Evolutionary conservation across 2,888 invertebrate species (phyloP).

Genomic region (Pycnomerus fuliginosus): DNA sequence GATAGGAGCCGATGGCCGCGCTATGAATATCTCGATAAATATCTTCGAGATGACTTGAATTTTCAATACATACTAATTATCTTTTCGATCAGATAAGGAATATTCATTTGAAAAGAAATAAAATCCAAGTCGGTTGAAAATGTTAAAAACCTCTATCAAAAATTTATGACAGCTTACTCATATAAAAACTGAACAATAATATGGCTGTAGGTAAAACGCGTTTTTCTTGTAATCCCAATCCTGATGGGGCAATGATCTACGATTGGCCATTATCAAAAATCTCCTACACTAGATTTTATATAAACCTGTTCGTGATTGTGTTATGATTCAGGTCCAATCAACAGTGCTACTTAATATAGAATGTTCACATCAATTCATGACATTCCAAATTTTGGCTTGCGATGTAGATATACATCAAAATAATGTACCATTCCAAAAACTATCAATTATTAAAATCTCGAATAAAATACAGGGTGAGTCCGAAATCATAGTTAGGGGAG

Average conservation of each 20-base stretch:
- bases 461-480: no score
- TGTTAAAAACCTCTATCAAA: constrained; percentile 20
- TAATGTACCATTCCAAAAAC: no score
- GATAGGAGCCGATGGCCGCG: constrained; percentile 36
- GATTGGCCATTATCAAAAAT: no score
- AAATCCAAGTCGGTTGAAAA: constrained; percentile 29
- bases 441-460: no score
- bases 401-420: no score
- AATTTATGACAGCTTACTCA: constrained; percentile 21
- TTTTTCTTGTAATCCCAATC: background rate
- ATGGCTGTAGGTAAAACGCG: background rate
- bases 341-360: no score
- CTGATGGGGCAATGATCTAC: background rate
- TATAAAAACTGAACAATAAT: constrained; percentile 6
- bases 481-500: no score
- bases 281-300: no score
- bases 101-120: constrained; percentile 50
- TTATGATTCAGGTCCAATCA: no score
- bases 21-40: constrained; percentile 50
- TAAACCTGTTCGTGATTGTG: no score
- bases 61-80: constrained; percentile 54
- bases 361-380: no score
- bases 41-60: constrained; percentile 51
- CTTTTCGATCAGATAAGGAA: constrained; percentile 51
- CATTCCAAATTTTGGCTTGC: no score